Evolutionary conservation across 2,888 invertebrate species (phyloP).

Genomic region (Dinocampus coccinellae): DNA sequence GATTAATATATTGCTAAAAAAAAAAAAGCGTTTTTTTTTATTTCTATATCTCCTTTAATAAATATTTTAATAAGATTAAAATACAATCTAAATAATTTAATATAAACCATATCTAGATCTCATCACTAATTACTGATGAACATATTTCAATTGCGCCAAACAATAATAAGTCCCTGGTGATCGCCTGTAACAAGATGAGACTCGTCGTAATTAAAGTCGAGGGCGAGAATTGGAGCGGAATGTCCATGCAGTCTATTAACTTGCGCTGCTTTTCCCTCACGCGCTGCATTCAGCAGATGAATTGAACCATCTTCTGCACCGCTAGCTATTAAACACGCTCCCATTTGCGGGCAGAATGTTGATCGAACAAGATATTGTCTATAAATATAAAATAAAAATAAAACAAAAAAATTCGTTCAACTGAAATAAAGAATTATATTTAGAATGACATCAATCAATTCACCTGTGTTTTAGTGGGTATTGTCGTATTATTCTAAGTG

Average conservation of each 20-base stretch:
- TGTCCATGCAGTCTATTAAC: conserved; percentile 80
- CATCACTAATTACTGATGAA: not conserved
- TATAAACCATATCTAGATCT: not conserved
- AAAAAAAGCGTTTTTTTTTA: conserved; percentile 32
- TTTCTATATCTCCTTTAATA: not conserved
- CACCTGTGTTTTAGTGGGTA: conserved; percentile 73
- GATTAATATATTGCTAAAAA: conserved; percentile 65
- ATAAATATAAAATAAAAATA: conserved; percentile 30
- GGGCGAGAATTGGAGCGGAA: conserved; percentile 84
- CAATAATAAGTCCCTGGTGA: conserved; percentile 82
- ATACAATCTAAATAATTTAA: not conserved
- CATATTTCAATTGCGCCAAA: conserved; percentile 72
- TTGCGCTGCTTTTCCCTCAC: conserved; percentile 69
- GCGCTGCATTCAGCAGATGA: conserved; percentile 63
- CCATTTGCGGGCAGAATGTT: conserved; percentile 81
- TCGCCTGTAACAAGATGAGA: conserved; percentile 88
- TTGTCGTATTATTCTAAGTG: conserved; percentile 71
- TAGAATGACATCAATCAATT: conserved; percentile 20
- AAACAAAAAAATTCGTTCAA: not conserved
- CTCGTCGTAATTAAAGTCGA: conserved; percentile 91
- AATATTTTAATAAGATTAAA: conserved; percentile 2
- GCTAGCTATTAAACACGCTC: conserved; percentile 64
- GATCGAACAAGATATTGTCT: conserved; percentile 74
- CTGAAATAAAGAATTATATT: conserved; percentile 2
- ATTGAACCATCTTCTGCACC: conserved; percentile 66